Base-by-base conservation (phyloP, 1,140 invertebrate genomes). In the Rhagoletis zephyria region DNA sequence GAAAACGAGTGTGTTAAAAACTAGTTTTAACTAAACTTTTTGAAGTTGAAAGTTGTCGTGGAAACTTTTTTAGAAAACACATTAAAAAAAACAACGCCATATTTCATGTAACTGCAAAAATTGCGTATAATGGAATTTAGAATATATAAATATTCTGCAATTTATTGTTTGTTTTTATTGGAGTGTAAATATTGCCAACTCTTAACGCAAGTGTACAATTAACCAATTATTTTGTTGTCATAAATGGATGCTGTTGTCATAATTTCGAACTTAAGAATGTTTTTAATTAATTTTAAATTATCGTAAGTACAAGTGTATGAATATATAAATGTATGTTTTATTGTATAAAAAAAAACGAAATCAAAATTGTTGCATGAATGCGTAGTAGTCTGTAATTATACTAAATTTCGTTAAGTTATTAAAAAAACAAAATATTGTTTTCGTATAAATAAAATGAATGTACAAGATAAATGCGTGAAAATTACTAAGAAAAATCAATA, bases 241-340 rank as follows among this genome's bases (percentile, higher is more conserved):
- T 81, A 81, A 56, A 81, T 81, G 74, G n/a, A 81, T 56, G 48
- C 74, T 81, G 74, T 81, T 81, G 74, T 81, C 74, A 81, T 81
- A 81, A 56, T 56, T 56, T 56, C 19, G 51, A 30, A 56, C 9
- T 81, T 30, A 30, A 7, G 19, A 9, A 19, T 19, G 48, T 30
- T 81, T 81, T 19, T 63, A 67, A 67, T 7, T 67, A 19, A 67
- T 67, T 67, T 67, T 30, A 40, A 67, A 7, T 40, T 67, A 63
- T 7, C 12, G 61, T 63, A 63, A n/a, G 16, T 48, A 74, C 12
- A 74, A 0, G 4, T 74, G 42, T 16, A 74, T 7, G 45, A 56
- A 10, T 48, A 42, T 74, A 74, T 74, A 45, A 74, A 74, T 74
- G 51, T 56, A 48, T 74, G 12, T 4, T 67, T 40, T 67, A 67